phyloP scores from a whole-genome alignment of 2,113 vertebrate genomes.

The Larimichthys crocea region DNA sequence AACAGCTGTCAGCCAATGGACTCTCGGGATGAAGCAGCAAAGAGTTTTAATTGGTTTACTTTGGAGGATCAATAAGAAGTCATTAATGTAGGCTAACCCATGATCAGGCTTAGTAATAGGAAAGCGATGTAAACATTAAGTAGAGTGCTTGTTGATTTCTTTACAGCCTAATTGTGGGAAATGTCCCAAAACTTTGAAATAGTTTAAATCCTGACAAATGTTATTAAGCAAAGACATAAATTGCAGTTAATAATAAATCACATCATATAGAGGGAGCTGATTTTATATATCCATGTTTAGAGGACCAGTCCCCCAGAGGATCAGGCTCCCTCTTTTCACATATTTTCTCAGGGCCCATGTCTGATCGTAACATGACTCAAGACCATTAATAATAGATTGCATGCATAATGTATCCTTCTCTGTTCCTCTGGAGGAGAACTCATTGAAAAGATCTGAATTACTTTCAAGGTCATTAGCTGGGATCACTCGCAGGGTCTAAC shows the following conservation, averaged over 20 bases:
- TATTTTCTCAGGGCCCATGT: conserved; percentile 65
- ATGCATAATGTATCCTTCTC: conserved; percentile 82
- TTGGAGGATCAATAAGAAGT: conserved; percentile 40
- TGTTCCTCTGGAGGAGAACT: conserved; percentile 64
- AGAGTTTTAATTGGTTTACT: conserved; percentile 68
- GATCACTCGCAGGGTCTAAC: conserved; percentile 48
- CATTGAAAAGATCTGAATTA: conserved; percentile 70
- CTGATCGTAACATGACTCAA: conserved; percentile 83
- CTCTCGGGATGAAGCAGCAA: conserved; percentile 39
- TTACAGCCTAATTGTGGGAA: background rate
- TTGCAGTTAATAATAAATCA: conserved; percentile 12
- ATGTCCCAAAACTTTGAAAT: background rate
- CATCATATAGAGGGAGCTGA: background rate
- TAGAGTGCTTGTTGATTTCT: rapidly evolving
- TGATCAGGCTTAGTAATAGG: conserved; percentile 24
- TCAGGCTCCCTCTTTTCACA: conserved; percentile 38
- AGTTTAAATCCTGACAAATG: background rate
- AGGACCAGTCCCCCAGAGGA: conserved; percentile 46
- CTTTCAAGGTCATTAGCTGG: conserved; percentile 70
- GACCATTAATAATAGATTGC: conserved; percentile 84
- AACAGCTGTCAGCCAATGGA: conserved; percentile 71
- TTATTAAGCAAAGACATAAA: background rate
- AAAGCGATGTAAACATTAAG: conserved; percentile 1
- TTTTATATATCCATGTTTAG: conserved; percentile 33
- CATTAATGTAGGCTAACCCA: background rate